phyloP scores from a whole-genome alignment of 2,113 vertebrate genomes.

The Neogobius melanostomus region DNA sequence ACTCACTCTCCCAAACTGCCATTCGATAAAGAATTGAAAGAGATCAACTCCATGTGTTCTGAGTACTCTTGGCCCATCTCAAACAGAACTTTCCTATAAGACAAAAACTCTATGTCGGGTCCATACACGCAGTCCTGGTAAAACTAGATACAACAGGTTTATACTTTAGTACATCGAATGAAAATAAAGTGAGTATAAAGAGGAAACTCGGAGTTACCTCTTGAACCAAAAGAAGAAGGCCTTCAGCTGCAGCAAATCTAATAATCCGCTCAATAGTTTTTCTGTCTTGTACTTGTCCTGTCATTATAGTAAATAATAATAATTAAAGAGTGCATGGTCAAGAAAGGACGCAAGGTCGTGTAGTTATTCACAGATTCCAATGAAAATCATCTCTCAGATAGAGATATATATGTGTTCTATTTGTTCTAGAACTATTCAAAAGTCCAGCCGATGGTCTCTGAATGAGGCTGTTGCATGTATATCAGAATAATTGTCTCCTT shows the following conservation, averaged over 20 bases:
- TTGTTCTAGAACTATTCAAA: too few relatives aligned
- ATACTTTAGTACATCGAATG: neutral
- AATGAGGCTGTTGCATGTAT: too few relatives aligned
- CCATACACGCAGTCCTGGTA: constrained; percentile 71
- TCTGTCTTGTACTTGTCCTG: constrained; percentile 74
- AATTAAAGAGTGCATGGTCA: too few relatives aligned
- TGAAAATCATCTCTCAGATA: neutral
- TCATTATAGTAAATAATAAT: too few relatives aligned
- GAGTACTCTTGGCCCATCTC: constrained; percentile 62
- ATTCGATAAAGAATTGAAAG: constrained; percentile 71
- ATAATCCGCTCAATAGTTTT: constrained; percentile 83
- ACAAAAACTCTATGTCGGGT: constrained; percentile 56
- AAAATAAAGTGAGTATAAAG: neutral
- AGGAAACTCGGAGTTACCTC: constrained; percentile 55
- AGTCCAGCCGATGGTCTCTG: too few relatives aligned
- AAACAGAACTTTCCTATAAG: constrained; percentile 74
- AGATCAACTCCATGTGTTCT: constrained; percentile 65
- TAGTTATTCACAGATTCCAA: too few relatives aligned
- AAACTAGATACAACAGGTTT: constrained; percentile 49
- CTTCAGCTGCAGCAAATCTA: constrained; percentile 80
- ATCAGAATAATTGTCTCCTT: too few relatives aligned
- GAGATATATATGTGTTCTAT: too few relatives aligned
- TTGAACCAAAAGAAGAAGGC: constrained; percentile 77
- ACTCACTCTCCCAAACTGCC: constrained; percentile 70
- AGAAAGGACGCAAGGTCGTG: too few relatives aligned